phyloP scores from a whole-genome alignment of 2,888 invertebrate genomes.

The Sphaerophoria taeniata region DNA sequence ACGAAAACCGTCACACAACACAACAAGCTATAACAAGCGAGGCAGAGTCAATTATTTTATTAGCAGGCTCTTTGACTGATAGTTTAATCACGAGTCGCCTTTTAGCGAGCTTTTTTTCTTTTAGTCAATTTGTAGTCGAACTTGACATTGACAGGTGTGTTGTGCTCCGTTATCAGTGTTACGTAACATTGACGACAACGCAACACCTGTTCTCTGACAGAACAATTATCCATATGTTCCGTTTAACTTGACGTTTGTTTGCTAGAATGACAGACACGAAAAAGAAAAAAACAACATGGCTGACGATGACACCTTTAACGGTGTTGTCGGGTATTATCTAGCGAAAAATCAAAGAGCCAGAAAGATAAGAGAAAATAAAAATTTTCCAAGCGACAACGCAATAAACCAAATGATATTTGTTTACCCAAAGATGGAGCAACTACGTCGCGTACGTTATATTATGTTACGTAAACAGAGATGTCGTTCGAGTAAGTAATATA shows the following conservation, averaged over 20 bases:
- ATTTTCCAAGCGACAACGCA: conserved; percentile 28
- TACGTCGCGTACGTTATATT: conserved; percentile 63
- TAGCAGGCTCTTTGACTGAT: conserved; percentile 50
- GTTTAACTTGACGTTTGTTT: not conserved
- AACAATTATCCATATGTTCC: conserved; percentile 35
- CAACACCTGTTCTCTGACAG: conserved; percentile 40
- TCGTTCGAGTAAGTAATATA: conserved; percentile 63
- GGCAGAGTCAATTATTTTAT: conserved; percentile 61
- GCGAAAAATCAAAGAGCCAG: conserved; percentile 30
- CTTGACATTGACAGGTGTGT: conserved; percentile 65
- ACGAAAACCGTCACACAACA: not conserved
- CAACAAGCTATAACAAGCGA: conserved; percentile 16
- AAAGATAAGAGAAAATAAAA: conserved; percentile 16
- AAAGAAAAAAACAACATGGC: not conserved
- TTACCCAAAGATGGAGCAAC: conserved; percentile 59
- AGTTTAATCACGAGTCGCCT: conserved; percentile 62
- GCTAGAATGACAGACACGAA: not conserved
- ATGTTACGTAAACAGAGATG: conserved; percentile 60
- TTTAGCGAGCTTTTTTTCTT: conserved; percentile 22
- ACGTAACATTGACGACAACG: conserved; percentile 27
- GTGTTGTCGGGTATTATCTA: conserved; percentile 23
- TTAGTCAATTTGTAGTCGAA: conserved; percentile 38
- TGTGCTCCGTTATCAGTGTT: not conserved
- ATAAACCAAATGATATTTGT: conserved; percentile 58
- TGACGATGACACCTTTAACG: conserved; percentile 40